These are phyloP conservation scores for Gopherus flavomarginatus DNA, from an alignment of 2,113 vertebrate genomes.

Conservation along the genomic window DNA sequence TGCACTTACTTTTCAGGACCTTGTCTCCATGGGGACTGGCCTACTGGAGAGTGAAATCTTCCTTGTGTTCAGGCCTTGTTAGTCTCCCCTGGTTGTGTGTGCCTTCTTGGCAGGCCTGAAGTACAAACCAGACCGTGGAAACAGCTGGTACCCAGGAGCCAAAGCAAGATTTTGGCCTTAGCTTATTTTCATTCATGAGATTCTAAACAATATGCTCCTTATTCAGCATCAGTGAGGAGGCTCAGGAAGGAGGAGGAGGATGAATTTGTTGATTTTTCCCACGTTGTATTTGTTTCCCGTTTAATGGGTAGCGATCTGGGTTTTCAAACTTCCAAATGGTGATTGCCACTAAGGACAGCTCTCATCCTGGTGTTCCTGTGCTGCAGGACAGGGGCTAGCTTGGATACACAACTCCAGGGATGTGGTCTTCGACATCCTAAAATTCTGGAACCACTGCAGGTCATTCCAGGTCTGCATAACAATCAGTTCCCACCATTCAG, in stretches of 20 bases:
- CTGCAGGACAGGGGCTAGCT: background rate
- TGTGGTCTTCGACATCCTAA: background rate
- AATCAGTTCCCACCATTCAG: background rate
- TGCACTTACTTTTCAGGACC: fast-evolving
- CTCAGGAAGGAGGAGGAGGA: background rate
- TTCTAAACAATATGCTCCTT: background rate
- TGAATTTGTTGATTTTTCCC: background rate
- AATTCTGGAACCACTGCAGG: background rate
- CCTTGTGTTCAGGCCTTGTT: background rate
- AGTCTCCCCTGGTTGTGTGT: background rate
- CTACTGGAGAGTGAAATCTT: background rate
- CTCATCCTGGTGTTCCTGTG: background rate
- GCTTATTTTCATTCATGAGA: background rate
- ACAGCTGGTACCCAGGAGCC: background rate
- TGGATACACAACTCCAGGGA: background rate
- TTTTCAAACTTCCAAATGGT: background rate
- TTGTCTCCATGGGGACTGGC: background rate
- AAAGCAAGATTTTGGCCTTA: background rate
- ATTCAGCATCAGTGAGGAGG: background rate
- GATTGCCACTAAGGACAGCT: background rate
- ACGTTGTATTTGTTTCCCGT: background rate
- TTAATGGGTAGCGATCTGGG: background rate
- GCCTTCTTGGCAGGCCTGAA: background rate
- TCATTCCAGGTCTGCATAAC: background rate
- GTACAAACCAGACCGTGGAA: background rate